Evolutionary conservation across 1,140 invertebrate genomes (phyloP).

Genomic region (Orchesella cincta): DNA sequence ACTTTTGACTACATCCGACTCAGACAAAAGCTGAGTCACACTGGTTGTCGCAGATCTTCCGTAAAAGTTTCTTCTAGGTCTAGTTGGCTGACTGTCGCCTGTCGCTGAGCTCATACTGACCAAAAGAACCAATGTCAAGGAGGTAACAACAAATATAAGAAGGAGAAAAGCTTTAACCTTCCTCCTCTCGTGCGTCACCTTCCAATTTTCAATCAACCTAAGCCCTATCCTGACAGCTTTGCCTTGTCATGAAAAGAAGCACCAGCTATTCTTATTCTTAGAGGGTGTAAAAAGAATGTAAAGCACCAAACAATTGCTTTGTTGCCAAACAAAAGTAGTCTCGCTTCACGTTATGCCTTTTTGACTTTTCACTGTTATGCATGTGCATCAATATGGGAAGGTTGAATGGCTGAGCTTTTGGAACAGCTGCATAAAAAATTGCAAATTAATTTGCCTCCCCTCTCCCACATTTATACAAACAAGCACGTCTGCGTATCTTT

Average conservation of each 20-base stretch:
- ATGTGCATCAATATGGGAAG: no score
- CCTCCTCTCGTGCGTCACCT: slow-evolving; percentile 17
- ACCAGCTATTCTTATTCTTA: no score
- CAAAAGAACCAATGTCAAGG: not conserved
- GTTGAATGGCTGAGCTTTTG: no score
- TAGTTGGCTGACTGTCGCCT: slow-evolving; percentile 19
- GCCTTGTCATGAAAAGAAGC: not conserved
- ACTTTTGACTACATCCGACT: slow-evolving; percentile 61
- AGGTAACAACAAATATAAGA: slow-evolving; percentile 5
- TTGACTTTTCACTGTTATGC: no score
- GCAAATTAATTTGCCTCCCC: no score
- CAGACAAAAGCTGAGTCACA: slow-evolving; percentile 78
- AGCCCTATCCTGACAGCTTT: not conserved
- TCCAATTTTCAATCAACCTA: not conserved
- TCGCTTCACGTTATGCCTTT: no score
- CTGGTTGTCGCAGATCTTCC: slow-evolving; percentile 74
- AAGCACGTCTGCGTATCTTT: no score
- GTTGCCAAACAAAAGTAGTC: no score
- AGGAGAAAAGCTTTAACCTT: slow-evolving; percentile 20
- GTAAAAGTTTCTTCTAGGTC: slow-evolving; percentile 66
- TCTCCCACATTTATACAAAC: no score
- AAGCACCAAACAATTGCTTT: no score
- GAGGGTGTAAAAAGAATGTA: no score
- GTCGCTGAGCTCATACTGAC: slow-evolving; percentile 23
- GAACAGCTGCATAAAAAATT: no score